Evolutionary conservation across 2,797 vertebrate genomes (phyloP).

Genomic region (Tarsius wallacei): DNA sequence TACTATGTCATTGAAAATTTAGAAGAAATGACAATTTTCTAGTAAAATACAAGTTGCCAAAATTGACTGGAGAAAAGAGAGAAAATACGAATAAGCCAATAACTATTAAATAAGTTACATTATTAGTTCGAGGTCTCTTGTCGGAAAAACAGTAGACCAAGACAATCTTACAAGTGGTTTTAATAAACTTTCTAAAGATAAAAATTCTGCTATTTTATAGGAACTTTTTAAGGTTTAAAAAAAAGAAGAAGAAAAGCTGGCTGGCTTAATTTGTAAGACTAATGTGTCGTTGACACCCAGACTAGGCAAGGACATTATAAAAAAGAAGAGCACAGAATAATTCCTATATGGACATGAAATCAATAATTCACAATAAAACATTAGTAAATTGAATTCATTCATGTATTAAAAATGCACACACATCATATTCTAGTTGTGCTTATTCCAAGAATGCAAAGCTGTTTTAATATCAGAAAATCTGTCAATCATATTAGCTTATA

Average conservation of each 20-base stretch:
- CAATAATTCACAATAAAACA: constrained; percentile 28
- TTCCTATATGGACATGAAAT: neutral
- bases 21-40: neutral
- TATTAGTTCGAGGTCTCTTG: neutral
- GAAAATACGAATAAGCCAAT: constrained; percentile 3
- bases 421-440: neutral
- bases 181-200: constrained; percentile 19
- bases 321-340: neutral
- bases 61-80: neutral
- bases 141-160: neutral
- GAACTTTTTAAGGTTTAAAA: constrained; percentile 6
- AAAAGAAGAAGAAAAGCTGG: neutral
- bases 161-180: neutral
- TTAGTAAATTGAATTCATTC: neutral
- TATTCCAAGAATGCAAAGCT: neutral
- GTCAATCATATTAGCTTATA: neutral
- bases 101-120: constrained; percentile 22
- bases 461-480: constrained; percentile 1
- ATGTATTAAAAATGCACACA: neutral
- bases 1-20: constrained; percentile 32
- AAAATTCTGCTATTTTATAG: neutral
- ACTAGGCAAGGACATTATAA: neutral
- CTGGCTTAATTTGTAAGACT: neutral
- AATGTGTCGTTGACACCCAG: neutral
- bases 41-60: neutral